Percentiles rank a stretch among this genome's conserved stretches.
These are phyloP conservation scores for Trichogramma pretiosum DNA, from an alignment of 1,140 invertebrate genomes.

Conservation along the genomic window DNA sequence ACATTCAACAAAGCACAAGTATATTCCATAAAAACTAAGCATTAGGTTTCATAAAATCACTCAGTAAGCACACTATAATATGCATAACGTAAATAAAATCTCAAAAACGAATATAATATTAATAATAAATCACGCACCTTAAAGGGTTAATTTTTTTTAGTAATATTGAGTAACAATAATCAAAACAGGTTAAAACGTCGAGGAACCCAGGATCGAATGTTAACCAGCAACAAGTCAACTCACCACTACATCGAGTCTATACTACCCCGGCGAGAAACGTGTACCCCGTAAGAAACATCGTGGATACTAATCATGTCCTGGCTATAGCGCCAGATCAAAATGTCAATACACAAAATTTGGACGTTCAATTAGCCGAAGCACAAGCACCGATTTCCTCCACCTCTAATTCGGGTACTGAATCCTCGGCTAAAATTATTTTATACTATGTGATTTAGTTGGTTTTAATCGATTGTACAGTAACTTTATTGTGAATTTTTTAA, in stretches of 20 bases:
- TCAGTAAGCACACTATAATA: background rate
- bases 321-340: slow-evolving; percentile 31
- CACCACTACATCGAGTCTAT: slow-evolving; percentile 10
- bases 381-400: slow-evolving; percentile 23
- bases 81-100: background rate
- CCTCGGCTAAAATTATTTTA: slow-evolving; percentile 26
- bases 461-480: too few species aligned
- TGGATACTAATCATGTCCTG: slow-evolving; percentile 13
- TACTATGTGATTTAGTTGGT: slow-evolving; percentile 20
- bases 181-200: slow-evolving; percentile 28
- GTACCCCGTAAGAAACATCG: slow-evolving; percentile 11
- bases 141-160: background rate
- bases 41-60: too few species aligned
- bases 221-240: slow-evolving; percentile 22
- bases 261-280: slow-evolving; percentile 7
- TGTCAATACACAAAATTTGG: slow-evolving; percentile 36
- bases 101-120: too few species aligned
- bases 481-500: too few species aligned
- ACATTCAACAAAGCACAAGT: too few species aligned
- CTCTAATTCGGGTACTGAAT: slow-evolving; percentile 25
- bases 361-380: slow-evolving; percentile 32
- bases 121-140: too few species aligned
- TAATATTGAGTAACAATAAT: slow-evolving; percentile 17
- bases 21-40: too few species aligned
- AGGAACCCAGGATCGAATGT: slow-evolving; percentile 23